These are phyloP conservation scores for Formica exsecta DNA, from an alignment of 1,140 invertebrate species.

Conservation along the genomic window DNA sequence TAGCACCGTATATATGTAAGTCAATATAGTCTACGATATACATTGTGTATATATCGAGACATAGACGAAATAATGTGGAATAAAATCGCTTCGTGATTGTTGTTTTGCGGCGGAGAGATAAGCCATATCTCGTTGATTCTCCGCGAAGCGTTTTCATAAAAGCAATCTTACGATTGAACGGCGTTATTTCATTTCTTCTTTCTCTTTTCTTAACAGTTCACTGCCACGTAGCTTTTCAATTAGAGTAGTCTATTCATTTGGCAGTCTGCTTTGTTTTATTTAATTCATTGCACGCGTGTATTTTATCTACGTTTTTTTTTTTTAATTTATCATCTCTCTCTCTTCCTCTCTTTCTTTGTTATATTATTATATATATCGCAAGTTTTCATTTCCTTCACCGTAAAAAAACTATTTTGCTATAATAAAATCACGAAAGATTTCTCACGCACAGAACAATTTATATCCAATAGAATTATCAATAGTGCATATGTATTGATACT, in stretches of 20 bases:
- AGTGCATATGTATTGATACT: not conserved
- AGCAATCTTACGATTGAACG: not conserved
- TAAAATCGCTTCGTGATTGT: not conserved
- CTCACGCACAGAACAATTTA: not conserved
- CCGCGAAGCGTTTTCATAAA: conserved; percentile 10
- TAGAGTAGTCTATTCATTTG: not conserved
- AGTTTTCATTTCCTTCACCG: not conserved
- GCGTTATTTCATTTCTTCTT: not conserved
- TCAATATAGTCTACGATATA: conserved; percentile 20
- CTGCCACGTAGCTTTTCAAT: not conserved
- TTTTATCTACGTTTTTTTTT: not conserved
- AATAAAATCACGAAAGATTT: not conserved
- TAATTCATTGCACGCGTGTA: not conserved
- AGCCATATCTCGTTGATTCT: not conserved
- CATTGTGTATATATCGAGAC: not conserved
- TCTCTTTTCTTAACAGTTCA: conserved; percentile 5
- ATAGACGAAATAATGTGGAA: too few species aligned
- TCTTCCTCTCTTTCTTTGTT: not conserved
- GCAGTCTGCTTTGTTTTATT: not conserved
- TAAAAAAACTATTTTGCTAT: not conserved
- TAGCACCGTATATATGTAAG: not conserved
- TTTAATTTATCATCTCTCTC: conserved; percentile 2
- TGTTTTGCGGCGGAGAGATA: not conserved
- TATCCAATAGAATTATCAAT: not conserved
- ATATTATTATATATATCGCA: not conserved